phyloP scores from a whole-genome alignment of 92 coral and sea anemone species.

The Palythoa grandis region DNA sequence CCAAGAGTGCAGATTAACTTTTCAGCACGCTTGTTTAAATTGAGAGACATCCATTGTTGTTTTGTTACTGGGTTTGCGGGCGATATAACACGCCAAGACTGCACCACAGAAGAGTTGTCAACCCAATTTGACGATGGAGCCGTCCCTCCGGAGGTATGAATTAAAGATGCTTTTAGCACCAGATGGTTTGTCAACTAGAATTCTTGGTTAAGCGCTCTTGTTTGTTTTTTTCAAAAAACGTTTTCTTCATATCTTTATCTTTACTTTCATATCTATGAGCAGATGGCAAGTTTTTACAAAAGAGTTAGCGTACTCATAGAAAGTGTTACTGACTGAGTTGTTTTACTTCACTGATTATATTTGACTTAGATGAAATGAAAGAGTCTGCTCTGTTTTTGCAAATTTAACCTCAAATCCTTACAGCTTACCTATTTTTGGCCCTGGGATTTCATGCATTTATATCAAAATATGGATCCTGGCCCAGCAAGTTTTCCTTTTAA shows the following conservation, averaged over 20 bases:
- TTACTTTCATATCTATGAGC: neutral
- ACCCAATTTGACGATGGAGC: conserved; percentile 13
- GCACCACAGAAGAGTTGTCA: conserved; percentile 14
- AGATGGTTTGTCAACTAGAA: conserved; percentile 13
- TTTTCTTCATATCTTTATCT: neutral
- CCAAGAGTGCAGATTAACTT: conserved; percentile 37
- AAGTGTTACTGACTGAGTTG: neutral
- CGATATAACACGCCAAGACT: neutral
- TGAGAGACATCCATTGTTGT: conserved; percentile 1
- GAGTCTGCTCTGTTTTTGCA: too few relatives aligned
- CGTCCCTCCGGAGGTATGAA: conserved; percentile 27
- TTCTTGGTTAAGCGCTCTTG: neutral
- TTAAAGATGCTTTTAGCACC: conserved; percentile 48
- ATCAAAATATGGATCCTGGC: neutral
- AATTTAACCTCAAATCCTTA: too few relatives aligned
- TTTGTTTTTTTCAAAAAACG: neutral
- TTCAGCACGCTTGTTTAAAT: conserved; percentile 11
- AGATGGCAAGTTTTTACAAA: neutral
- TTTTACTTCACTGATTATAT: neutral
- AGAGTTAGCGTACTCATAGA: neutral
- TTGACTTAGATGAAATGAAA: neutral
- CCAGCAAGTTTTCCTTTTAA: neutral
- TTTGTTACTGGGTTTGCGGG: conserved; percentile 7
- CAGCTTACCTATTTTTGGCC: neutral
- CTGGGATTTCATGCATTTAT: neutral